Base-by-base conservation (phyloP, 2,113 vertebrate genomes). In the Theristicus caerulescens region DNA sequence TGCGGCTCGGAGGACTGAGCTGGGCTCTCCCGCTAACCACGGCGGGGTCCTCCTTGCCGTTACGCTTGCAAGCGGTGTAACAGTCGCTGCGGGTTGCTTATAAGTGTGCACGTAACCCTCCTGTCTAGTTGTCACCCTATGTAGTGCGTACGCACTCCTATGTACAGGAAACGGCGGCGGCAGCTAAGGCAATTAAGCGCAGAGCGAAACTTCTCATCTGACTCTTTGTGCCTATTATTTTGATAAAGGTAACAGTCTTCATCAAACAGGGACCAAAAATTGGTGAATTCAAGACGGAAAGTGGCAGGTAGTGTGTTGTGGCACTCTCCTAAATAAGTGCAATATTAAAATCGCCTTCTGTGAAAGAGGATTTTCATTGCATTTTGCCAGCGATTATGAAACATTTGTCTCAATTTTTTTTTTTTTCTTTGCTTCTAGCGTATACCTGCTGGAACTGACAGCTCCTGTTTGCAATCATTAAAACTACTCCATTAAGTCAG, bases 141-240 rank as follows among this genome's bases (percentile, higher is more conserved):
- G 7, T 2, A 7, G 40, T 3, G 24, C 7, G 5, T 4, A 34
- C 13, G 5, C 6, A 0, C n/a, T 20, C 38, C 18, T 8, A 7
- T 7, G 18, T 9, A 10, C 3, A 1, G 8, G 21, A 55, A 55
- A 44, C 4, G 10, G 14, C 69, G 80, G 70, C 4, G 10, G 27
- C 78, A 69, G 66, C 29, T 26, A 34, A 54, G 55, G 11, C 52
- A 66, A 19, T 29, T 36, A 47, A 88, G 13, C 3, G 36, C 42
- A 54, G 46, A 42, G 27, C 27, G 5, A 71, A 79, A 72, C 12
- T 46, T 47, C 42, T 71, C 15, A 8, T 34, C 29, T 42, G 29
- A 47, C 24, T 40, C 15, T 42, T 71, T 54, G 32, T 73, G 49
- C 16, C 32, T 51, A 2, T 83, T 46, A 8, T 59, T 90, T 80